phyloP scores from a whole-genome alignment of 2,888 invertebrate species.

The Chrysotoxum bicinctum region DNA sequence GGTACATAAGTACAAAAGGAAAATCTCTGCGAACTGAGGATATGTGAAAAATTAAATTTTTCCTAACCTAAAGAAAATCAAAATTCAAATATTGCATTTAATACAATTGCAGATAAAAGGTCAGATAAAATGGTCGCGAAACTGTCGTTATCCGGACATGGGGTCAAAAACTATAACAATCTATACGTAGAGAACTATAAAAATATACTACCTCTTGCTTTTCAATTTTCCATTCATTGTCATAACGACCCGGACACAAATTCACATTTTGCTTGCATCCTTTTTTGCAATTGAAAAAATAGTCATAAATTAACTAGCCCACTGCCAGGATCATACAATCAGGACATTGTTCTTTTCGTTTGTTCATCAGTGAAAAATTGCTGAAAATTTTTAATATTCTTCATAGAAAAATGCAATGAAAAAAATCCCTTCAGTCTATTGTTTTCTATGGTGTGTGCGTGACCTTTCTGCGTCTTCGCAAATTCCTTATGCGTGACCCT shows the following conservation, averaged over 20 bases:
- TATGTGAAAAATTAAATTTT: too few relatives aligned
- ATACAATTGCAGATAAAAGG: constrained; percentile 65
- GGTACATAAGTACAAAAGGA: too few relatives aligned
- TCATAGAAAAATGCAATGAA: constrained; percentile 23
- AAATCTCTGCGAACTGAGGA: too few relatives aligned
- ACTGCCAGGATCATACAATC: constrained; percentile 53
- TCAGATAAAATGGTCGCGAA: constrained; percentile 60
- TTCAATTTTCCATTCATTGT: neutral
- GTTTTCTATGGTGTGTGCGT: constrained; percentile 41
- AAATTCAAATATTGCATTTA: neutral
- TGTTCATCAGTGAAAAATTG: constrained; percentile 67
- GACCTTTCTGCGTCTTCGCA: constrained; percentile 70
- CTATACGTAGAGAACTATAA: constrained; percentile 13
- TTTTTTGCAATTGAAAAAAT: constrained; percentile 63
- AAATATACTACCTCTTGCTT: constrained; percentile 6
- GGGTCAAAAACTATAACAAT: constrained; percentile 66
- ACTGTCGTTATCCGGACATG: constrained; percentile 44
- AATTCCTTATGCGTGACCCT: constrained; percentile 70
- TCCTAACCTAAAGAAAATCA: neutral
- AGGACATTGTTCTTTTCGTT: constrained; percentile 59
- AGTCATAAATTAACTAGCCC: constrained; percentile 67
- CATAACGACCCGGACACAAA: neutral
- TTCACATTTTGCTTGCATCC: constrained; percentile 42
- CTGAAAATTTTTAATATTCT: constrained; percentile 65
- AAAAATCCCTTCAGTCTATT: constrained; percentile 33